A percentile compares a stretch with the other conserved stretches of the same genome.
Conservation (phyloP, 1,140 invertebrate genomes). For the Camponotus vicinus region DNA sequence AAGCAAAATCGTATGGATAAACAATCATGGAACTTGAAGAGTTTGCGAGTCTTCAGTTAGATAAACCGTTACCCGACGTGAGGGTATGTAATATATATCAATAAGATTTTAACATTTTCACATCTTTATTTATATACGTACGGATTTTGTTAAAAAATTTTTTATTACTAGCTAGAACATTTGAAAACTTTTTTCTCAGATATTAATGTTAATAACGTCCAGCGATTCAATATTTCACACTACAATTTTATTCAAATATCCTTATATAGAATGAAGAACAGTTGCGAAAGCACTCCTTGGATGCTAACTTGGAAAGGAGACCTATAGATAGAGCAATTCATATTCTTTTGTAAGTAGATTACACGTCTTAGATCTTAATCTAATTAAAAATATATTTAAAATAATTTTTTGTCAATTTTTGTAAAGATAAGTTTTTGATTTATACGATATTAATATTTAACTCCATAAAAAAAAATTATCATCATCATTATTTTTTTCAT, state of each 20-base stretch:
- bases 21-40: conserved; percentile 74
- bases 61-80: conserved; percentile 70
- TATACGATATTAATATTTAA: not conserved
- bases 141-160: not conserved
- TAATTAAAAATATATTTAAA: not conserved
- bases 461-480: too few relatives aligned
- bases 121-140: not conserved
- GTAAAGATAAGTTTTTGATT: not conserved
- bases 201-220: not conserved
- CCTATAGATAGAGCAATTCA: conserved; percentile 78
- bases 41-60: conserved; percentile 79
- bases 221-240: not conserved
- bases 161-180: too few relatives aligned
- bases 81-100: conserved; percentile 65
- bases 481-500: not conserved
- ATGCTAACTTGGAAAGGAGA: conserved; percentile 74
- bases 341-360: conserved; percentile 79
- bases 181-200: not conserved
- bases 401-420: not conserved
- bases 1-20: not conserved
- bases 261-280: conserved; percentile 78
- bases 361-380: not conserved
- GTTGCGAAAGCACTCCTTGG: conserved; percentile 76
- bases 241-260: conserved; percentile 45
- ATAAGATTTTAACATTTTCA: not conserved